phyloP scores from a whole-genome alignment of 2,888 invertebrate genomes.

The Phania funesta region DNA sequence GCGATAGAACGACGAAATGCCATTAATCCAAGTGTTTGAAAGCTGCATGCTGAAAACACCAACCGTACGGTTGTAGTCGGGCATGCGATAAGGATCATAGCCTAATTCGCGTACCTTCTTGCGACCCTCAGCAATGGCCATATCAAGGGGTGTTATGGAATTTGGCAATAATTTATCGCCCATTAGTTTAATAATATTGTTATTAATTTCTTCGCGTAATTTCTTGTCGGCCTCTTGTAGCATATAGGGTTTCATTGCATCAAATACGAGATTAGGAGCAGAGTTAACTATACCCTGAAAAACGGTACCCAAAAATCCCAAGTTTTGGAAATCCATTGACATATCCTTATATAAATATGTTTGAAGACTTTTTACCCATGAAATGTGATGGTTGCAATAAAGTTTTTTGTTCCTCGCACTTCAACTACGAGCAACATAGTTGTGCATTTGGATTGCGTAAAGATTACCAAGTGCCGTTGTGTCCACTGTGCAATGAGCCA shows the following conservation, averaged over 20 bases:
- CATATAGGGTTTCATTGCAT: slow-evolving; percentile 92
- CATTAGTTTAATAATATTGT: slow-evolving; percentile 86
- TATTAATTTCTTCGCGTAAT: slow-evolving; percentile 87
- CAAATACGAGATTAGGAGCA: slow-evolving; percentile 90
- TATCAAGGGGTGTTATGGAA: slow-evolving; percentile 92
- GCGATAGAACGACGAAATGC: slow-evolving; percentile 90
- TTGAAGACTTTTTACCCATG: slow-evolving; percentile 93
- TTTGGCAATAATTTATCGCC: slow-evolving; percentile 88
- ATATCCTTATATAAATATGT: slow-evolving; percentile 83
- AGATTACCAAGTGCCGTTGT: slow-evolving; percentile 96
- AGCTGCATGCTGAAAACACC: slow-evolving; percentile 87
- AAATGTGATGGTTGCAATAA: slow-evolving; percentile 95
- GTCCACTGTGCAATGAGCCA: slow-evolving; percentile 94
- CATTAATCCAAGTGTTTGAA: slow-evolving; percentile 88
- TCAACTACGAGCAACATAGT: slow-evolving; percentile 88
- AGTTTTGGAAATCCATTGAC: slow-evolving; percentile 90
- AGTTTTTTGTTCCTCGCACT: slow-evolving; percentile 94
- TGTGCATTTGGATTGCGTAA: slow-evolving; percentile 90
- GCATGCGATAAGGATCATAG: slow-evolving; percentile 88
- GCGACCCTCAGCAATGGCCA: slow-evolving; percentile 88
- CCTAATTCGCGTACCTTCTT: slow-evolving; percentile 84
- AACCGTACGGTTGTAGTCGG: slow-evolving; percentile 86
- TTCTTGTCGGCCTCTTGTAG: slow-evolving; percentile 89
- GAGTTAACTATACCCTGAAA: slow-evolving; percentile 90
- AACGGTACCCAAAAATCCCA: slow-evolving; percentile 86